Conservation (phyloP, 2,113 vertebrate species). For the Gambusia affinis region DNA sequence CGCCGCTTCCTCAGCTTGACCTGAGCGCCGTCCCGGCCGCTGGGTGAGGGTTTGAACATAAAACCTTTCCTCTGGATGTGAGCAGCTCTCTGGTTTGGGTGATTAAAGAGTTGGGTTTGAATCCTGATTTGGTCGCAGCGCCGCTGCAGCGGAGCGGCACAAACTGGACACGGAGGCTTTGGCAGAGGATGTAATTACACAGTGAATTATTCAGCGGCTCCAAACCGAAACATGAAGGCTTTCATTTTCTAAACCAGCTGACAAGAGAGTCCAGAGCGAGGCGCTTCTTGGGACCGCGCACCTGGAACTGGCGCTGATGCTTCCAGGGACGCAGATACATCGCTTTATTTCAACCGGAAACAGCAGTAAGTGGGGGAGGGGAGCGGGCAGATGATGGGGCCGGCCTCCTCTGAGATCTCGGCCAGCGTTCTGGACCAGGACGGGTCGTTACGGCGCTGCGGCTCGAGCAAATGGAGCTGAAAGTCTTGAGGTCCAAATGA, state of each 20-base stretch:
- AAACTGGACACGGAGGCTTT: conserved; percentile 71
- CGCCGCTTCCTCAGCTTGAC: conserved; percentile 7
- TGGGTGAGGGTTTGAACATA: conserved; percentile 55
- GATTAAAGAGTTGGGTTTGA: conserved; percentile 78
- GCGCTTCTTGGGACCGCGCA: conserved; percentile 44
- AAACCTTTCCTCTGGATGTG: conserved; percentile 63
- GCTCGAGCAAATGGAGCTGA: conserved; percentile 3
- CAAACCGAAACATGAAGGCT: conserved; percentile 74
- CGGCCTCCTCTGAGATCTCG: conserved; percentile 2
- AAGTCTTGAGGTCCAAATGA: neutral
- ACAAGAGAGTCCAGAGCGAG: conserved; percentile 57
- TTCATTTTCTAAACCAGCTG: conserved; percentile 80
- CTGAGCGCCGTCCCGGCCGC: conserved; percentile 67
- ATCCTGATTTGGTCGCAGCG: conserved; percentile 77
- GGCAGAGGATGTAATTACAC: conserved; percentile 78
- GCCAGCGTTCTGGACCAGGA: neutral
- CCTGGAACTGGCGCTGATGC: conserved; percentile 60
- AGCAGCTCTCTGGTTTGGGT: conserved; percentile 63
- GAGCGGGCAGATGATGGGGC: conserved; percentile 24
- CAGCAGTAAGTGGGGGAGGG: neutral
- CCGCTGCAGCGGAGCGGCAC: conserved; percentile 64
- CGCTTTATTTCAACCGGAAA: neutral
- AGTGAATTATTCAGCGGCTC: conserved; percentile 79
- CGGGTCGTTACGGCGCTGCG: neutral
- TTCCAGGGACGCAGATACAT: conserved; percentile 31